phyloP scores from a whole-genome alignment of 2,113 vertebrate genomes.

The Macroglossus sobrinus region DNA sequence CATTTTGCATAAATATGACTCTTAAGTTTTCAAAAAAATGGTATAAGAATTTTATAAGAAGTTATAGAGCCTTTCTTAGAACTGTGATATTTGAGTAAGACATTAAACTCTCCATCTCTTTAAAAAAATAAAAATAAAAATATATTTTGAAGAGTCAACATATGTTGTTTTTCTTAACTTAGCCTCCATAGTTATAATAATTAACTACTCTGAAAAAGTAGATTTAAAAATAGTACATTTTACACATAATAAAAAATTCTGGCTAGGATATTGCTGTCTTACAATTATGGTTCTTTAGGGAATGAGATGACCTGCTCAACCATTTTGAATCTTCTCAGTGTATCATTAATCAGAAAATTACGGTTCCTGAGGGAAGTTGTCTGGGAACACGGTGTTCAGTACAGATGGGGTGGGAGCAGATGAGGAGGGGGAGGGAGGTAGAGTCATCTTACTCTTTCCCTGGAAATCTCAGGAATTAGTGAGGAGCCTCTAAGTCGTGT shows the following conservation, averaged over 20 bases:
- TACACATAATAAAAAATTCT: not conserved
- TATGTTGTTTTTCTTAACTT: not conserved
- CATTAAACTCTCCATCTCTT: not conserved
- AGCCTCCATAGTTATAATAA: not conserved
- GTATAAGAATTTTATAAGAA: not conserved
- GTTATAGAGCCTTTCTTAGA: not conserved
- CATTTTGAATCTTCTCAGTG: constrained; percentile 37
- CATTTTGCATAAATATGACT: constrained; percentile 18
- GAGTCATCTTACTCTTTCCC: not conserved
- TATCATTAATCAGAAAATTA: constrained; percentile 54
- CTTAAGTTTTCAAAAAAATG: not conserved
- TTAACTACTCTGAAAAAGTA: constrained; percentile 1
- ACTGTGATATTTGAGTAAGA: not conserved
- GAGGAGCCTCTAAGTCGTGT: not conserved
- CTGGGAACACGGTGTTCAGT: constrained; percentile 29
- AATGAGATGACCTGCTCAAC: constrained; percentile 11
- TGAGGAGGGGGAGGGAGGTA: not conserved
- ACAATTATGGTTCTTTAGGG: constrained; percentile 31
- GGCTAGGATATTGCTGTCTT: not conserved
- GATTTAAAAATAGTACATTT: constrained; percentile 36
- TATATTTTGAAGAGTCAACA: not conserved
- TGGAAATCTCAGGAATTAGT: not conserved
- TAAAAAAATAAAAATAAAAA: not conserved
- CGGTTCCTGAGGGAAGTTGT: constrained; percentile 34
- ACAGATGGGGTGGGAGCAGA: not conserved